Base-by-base conservation (phyloP, 2,888 invertebrate genomes). In the Quadroppia sp. region DNA sequence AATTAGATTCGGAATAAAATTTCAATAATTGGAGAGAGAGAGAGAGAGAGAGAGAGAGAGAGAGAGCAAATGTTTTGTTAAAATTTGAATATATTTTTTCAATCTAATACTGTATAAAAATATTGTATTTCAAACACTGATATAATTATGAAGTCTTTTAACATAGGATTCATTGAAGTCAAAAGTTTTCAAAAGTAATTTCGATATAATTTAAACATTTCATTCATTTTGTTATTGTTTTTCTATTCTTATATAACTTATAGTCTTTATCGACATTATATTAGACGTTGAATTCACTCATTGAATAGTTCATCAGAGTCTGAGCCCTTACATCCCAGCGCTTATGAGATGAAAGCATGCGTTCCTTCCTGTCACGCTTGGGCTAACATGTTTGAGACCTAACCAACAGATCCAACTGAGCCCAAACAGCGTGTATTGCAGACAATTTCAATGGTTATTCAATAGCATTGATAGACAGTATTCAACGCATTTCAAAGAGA, bases 341-440 rank as follows among this genome's bases (percentile, higher is more conserved):
- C 23, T 40, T 67, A n/a, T 20, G 36, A 67, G 42, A 67, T 40
- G 6, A 67, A 67, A 67, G 67, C 67, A 67, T 67, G 67, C 67
- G 67, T 67, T 67, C 42, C 67, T 67, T 67, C 67, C 67, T 67
- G 67, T 67, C 67, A 67, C 67, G 67, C 67, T 32, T 67, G 20
- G 40, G 32, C n/a, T 42, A n/a, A 42, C 40, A 67, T 61, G 61
- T 32, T 11, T 25, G 25, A 25, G 11, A 25, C 25, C 23, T 9
- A 25, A 25, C 53, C 53, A 25, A 53, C 23, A 53, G 53, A 11
- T 4, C 50, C 50, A 50, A 4, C 50, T 20, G 50, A n/a, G 20
- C 20, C 15, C 9, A 15, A 3, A 50, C 50, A n/a, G 56, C 25
- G n/a, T 23, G 20, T 20, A 11, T 23, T 1, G 23, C 53, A 20